A percentile compares a stretch with the other conserved stretches of the same genome.
These are phyloP conservation scores for Halichondria panicea DNA, from an alignment of 37 sponge, comb jelly and placozoan genomes.

Conservation along the genomic window DNA sequence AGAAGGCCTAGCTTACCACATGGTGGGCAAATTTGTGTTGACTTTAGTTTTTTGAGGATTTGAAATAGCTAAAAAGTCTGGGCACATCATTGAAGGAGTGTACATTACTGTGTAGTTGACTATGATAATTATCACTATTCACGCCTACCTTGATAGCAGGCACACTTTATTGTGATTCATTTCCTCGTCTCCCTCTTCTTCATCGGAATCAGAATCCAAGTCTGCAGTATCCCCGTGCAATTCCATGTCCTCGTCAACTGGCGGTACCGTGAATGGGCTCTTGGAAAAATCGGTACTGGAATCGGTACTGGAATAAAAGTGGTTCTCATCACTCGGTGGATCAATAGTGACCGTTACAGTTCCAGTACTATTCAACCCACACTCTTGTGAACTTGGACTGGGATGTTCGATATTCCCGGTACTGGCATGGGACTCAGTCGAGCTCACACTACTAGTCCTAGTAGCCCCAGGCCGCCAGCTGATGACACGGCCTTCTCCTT, in stretches of 20 bases:
- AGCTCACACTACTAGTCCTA: neutral
- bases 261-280: too few species aligned
- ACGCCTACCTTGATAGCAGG: constrained; percentile 32
- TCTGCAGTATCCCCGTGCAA: too few species aligned
- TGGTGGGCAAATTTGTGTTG: too few species aligned
- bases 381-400: neutral
- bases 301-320: neutral
- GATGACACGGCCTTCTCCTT: neutral
- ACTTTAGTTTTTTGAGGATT: neutral
- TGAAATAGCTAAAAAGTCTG: neutral
- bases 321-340: constrained; percentile 3
- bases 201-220: neutral
- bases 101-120: neutral
- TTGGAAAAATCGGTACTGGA: too few species aligned
- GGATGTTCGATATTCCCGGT: neutral
- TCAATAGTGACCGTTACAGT: constrained; percentile 34
- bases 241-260: too few species aligned
- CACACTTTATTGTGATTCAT: constrained; percentile 1
- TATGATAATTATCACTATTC: neutral
- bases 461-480: neutral
- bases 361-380: neutral
- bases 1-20: too few species aligned
- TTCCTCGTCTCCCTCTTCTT: constrained; percentile 30
- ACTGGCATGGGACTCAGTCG: neutral
- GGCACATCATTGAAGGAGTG: neutral